phyloP scores from a whole-genome alignment of 2,888 invertebrate species.

The Hyalella azteca region DNA sequence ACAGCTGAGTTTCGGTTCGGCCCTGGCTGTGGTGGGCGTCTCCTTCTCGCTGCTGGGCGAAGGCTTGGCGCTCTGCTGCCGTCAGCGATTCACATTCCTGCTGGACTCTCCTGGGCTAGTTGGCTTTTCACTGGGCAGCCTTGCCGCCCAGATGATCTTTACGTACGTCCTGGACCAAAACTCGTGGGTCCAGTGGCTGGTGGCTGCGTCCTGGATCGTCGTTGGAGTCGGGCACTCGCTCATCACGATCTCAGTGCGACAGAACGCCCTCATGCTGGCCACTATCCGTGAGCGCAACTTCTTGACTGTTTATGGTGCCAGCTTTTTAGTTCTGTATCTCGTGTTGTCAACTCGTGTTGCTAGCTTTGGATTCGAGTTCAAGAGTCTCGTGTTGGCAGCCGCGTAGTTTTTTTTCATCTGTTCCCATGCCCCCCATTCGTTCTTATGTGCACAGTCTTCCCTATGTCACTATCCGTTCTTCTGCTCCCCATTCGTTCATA shows the following conservation, averaged over 20 bases:
- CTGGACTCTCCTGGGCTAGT: conserved; percentile 34
- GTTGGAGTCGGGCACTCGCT: conserved; percentile 1
- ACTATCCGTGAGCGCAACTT: conserved; percentile 1
- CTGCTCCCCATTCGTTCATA: too few species aligned
- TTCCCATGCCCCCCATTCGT: too few species aligned
- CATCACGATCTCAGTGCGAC: conserved; percentile 6
- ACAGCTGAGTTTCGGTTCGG: neutral
- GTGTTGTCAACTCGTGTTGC: too few species aligned
- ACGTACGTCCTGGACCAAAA: neutral
- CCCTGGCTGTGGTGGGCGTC: conserved; percentile 4
- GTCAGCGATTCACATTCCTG: neutral
- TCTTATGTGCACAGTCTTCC: too few species aligned
- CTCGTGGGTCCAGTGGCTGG: conserved; percentile 23
- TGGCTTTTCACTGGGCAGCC: conserved; percentile 9
- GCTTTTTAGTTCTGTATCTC: too few species aligned
- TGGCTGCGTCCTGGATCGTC: conserved; percentile 5
- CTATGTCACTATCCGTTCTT: too few species aligned
- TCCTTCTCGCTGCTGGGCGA: conserved; percentile 19
- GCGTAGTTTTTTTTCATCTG: too few species aligned
- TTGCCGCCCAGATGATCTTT: neutral
- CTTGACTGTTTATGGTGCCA: neutral
- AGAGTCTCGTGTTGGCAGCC: too few species aligned
- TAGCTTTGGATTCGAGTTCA: too few species aligned
- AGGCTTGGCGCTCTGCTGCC: neutral
- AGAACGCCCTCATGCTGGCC: conserved; percentile 37